Base-by-base conservation (phyloP, 37 sponge, comb jelly and placozoan species). In the Hexactinellida sp. region DNA sequence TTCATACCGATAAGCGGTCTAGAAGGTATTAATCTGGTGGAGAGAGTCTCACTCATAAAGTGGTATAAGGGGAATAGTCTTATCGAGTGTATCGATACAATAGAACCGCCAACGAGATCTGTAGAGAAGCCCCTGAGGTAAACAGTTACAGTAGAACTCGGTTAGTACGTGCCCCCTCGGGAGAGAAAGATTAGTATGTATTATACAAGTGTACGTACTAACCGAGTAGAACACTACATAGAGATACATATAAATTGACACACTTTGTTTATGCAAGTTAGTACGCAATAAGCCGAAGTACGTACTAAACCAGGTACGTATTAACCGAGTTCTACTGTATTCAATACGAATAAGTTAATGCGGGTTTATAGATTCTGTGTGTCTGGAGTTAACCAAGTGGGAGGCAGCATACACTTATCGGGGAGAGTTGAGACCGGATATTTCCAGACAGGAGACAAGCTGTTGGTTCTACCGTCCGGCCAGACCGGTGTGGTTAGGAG, bases 61-160 rank as follows among this genome's bases (percentile, higher is more conserved):
- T 95, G 96, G 96, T 98, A 92, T 71, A 86, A 28, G 37, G 97
- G 97, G 9, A 91, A 90, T 23, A 86, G 95, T n/a, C 87, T 96
- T 10, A 37, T 92, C 30, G 83, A 94, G 28, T 63, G 28, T 38
- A 94, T 96, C 35, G 93, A 93, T 94, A 82, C 47, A 24, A 19
- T 41, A 37, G 36, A 84, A 24, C 88, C 94, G 85, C 94, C 94
- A 7, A 25, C 85, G 34, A 84, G 94, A 76, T 88, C 89, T 28
- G 87, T 94, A 76, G 92, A 94, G 39, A 91, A 87, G 82, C 92
- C 92, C 16, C 89, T 94, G 37, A 85, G 94, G 36, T 94, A 88
- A 13, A 13, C 5, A 41, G 13, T 5, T 41, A 41, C 10, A 41
- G 47, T n/a, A n/a, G n/a, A n/a, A n/a, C n/a, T n/a, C n/a, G n/a